Evolutionary conservation across 2,113 vertebrate genomes (phyloP).

Genomic region (Cavia porcellus): DNA sequence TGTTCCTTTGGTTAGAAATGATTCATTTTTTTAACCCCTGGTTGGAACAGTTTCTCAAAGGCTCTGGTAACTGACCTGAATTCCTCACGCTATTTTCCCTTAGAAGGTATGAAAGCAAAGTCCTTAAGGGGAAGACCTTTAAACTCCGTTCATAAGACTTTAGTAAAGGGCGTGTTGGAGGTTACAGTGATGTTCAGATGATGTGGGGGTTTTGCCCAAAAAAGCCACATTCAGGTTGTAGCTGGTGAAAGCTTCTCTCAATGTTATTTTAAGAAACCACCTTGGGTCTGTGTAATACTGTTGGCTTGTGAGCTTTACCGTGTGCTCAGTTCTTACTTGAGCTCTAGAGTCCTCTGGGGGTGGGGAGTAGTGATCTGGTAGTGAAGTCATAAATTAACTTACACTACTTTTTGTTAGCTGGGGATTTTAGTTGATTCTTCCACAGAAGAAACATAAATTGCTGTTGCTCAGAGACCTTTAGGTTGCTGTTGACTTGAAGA

Average conservation of each 20-base stretch:
- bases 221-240: slow-evolving; percentile 39
- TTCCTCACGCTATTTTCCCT: slow-evolving; percentile 68
- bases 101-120: slow-evolving; percentile 67
- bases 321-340: slow-evolving; percentile 3
- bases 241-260: slow-evolving; percentile 34
- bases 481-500: slow-evolving; percentile 51
- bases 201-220: slow-evolving; percentile 36
- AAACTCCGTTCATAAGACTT: slow-evolving; percentile 59
- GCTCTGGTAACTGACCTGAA: slow-evolving; percentile 68
- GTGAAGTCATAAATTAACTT: slow-evolving; percentile 66
- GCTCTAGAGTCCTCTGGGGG: slow-evolving; percentile 34
- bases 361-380: slow-evolving; percentile 40
- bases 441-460: slow-evolving; percentile 60
- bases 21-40: slow-evolving; percentile 63
- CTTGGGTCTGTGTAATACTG: slow-evolving; percentile 49
- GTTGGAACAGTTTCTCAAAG: slow-evolving; percentile 73
- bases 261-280: slow-evolving; percentile 11
- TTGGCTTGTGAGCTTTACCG: background rate
- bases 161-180: slow-evolving; percentile 32
- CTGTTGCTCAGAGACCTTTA: slow-evolving; percentile 65
- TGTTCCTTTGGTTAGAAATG: slow-evolving; percentile 71
- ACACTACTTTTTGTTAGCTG: slow-evolving; percentile 62
- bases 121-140: slow-evolving; percentile 63
- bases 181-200: slow-evolving; percentile 35
- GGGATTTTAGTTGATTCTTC: slow-evolving; percentile 39